A percentile compares a stretch with the other conserved stretches of the same genome.
Evolutionary conservation across 2,888 invertebrate species (phyloP).

Genomic region (Chrysolina americana): DNA sequence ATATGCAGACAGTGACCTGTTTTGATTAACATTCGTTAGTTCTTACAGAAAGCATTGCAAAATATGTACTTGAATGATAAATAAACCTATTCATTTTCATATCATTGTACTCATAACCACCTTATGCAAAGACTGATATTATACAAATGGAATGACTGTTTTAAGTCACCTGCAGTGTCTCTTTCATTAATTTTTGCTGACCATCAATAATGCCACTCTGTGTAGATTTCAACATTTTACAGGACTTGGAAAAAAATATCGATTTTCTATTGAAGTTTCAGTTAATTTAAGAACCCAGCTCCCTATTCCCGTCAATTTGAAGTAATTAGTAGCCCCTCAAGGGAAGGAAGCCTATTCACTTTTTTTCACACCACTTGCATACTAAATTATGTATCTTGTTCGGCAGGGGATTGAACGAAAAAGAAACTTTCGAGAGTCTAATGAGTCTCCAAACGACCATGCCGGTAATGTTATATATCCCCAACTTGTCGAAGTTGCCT

Average conservation of each 20-base stretch:
- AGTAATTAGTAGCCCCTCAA: background rate
- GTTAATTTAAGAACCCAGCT: background rate
- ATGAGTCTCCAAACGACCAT: conserved; percentile 43
- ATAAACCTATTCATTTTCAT: too few species aligned
- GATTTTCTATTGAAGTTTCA: background rate
- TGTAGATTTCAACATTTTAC: too few species aligned
- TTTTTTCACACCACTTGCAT: conserved; percentile 18
- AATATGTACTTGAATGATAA: too few species aligned
- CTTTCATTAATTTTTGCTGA: too few species aligned
- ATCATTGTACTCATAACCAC: too few species aligned
- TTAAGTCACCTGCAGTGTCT: too few species aligned
- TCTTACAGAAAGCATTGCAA: too few species aligned
- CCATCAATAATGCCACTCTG: too few species aligned
- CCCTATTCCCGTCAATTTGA: background rate
- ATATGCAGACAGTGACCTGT: too few species aligned
- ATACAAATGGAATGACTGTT: too few species aligned
- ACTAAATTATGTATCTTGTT: conserved; percentile 8
- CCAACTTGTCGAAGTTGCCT: conserved; percentile 46
- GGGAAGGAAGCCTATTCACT: conserved; percentile 11
- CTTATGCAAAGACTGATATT: too few species aligned
- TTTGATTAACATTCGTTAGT: too few species aligned
- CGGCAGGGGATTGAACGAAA: conserved; percentile 10
- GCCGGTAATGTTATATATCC: conserved; percentile 40
- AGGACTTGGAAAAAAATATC: background rate
- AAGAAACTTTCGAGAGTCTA: conserved; percentile 30